phyloP scores from a whole-genome alignment of 2,888 invertebrate genomes.

The Hirtodrosophila trivittata region DNA sequence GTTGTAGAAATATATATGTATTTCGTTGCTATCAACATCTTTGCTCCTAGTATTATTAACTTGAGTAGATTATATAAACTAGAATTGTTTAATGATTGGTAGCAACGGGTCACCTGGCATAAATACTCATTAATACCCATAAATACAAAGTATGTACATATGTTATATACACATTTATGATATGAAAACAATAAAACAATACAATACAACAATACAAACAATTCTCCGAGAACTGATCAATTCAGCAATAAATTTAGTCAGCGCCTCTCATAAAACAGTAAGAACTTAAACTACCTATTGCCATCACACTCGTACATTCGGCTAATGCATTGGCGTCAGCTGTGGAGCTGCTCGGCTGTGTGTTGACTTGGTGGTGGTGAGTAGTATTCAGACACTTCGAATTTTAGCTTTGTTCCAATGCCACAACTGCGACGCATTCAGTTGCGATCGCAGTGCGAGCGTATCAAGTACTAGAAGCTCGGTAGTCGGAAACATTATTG shows the following conservation, averaged over 20 bases:
- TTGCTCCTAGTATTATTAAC: too few species aligned
- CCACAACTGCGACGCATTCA: conserved; percentile 65
- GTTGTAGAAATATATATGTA: too few species aligned
- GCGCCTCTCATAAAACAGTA: conserved; percentile 20
- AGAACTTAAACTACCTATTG: conserved; percentile 42
- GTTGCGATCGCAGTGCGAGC: conserved; percentile 80
- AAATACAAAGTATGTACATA: background rate
- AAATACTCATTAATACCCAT: conserved; percentile 1
- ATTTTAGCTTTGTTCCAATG: conserved; percentile 62
- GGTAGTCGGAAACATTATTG: conserved; percentile 22
- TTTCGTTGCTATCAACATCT: too few species aligned
- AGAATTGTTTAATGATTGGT: background rate
- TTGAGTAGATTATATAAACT: background rate
- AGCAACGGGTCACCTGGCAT: background rate
- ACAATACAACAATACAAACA: conserved; percentile 9
- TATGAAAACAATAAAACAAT: conserved; percentile 26
- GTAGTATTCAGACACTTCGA: conserved; percentile 33
- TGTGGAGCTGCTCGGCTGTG: conserved; percentile 28
- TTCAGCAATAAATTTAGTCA: conserved; percentile 28
- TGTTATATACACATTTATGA: background rate
- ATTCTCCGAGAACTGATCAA: conserved; percentile 42
- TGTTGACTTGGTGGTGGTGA: conserved; percentile 29
- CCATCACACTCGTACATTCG: conserved; percentile 33
- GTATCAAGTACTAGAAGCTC: conserved; percentile 62
- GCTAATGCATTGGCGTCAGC: conserved; percentile 30